Evolutionary conservation across 2,113 vertebrate species (phyloP).

Genomic region (Nerophis ophidion): DNA sequence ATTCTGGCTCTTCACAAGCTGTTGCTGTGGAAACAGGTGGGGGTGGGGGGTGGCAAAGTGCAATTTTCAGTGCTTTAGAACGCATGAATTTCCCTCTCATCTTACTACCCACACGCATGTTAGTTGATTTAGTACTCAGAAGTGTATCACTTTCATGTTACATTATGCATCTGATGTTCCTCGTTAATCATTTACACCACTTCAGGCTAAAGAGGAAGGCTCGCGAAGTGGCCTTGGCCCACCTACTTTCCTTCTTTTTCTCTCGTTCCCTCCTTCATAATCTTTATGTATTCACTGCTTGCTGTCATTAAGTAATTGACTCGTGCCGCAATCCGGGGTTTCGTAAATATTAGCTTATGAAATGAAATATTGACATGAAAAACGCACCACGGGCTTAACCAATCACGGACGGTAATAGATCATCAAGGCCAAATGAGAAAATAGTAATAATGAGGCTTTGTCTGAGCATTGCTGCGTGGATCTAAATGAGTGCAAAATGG

Average conservation of each 20-base stretch:
- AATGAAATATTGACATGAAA: too few relatives aligned
- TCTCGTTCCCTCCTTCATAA: slow-evolving; percentile 1
- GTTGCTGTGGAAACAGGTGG: slow-evolving; percentile 71
- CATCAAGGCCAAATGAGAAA: neutral
- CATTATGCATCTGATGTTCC: slow-evolving; percentile 35
- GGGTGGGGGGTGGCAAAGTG: slow-evolving; percentile 38
- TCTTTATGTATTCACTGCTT: too few relatives aligned
- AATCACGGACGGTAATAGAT: neutral
- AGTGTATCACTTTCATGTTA: slow-evolving; percentile 35
- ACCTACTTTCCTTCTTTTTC: slow-evolving; percentile 3
- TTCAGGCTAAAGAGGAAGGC: slow-evolving; percentile 17
- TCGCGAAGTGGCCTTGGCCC: slow-evolving; percentile 25
- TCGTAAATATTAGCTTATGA: too few relatives aligned
- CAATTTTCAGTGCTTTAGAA: slow-evolving; percentile 52
- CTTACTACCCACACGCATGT: slow-evolving; percentile 5
- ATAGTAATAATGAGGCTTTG: neutral
- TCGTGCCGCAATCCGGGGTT: too few relatives aligned
- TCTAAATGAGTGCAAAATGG: neutral
- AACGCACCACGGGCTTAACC: too few relatives aligned
- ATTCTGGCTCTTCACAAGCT: slow-evolving; percentile 51
- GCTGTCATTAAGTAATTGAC: neutral
- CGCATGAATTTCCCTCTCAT: slow-evolving; percentile 36
- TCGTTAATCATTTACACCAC: slow-evolving; percentile 36
- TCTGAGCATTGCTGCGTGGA: neutral
- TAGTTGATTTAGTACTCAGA: slow-evolving; percentile 23